phyloP scores from a whole-genome alignment of 2,113 vertebrate species.

The Chitala chitala region DNA sequence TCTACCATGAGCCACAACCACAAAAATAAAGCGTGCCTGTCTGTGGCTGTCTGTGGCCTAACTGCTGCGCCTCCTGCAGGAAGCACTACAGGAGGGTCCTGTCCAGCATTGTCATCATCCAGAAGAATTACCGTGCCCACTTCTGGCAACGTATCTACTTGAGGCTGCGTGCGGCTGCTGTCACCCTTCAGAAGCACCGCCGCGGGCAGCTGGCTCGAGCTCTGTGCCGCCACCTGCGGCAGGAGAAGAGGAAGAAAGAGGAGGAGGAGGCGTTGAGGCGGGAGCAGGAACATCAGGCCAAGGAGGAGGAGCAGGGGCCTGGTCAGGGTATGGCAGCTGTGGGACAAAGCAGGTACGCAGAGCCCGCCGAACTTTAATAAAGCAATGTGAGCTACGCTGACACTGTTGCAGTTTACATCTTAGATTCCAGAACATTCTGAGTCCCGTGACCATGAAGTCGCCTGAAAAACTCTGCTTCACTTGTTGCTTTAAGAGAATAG shows the following conservation, averaged over 20 bases:
- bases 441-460: too few relatives aligned
- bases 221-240: conserved; percentile 58
- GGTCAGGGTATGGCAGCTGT: conserved; percentile 28
- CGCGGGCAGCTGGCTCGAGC: conserved; percentile 73
- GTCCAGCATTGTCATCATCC: conserved; percentile 66
- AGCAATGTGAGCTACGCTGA: too few relatives aligned
- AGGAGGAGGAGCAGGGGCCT: conserved; percentile 32
- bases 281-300: conserved; percentile 30
- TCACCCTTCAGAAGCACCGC: conserved; percentile 76
- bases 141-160: conserved; percentile 61
- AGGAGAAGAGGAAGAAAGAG: conserved; percentile 33
- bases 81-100: conserved; percentile 73
- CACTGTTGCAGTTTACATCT: too few relatives aligned
- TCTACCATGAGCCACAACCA: too few relatives aligned
- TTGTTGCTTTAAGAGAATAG: too few relatives aligned
- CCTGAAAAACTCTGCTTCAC: too few relatives aligned
- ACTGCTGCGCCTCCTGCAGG: conserved; percentile 46
- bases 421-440: too few relatives aligned
- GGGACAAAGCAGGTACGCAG: conserved; percentile 28
- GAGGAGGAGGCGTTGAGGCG: conserved; percentile 42
- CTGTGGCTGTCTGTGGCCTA: not conserved
- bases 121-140: conserved; percentile 75
- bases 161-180: conserved; percentile 55
- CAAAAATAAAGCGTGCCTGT: conserved; percentile 22
- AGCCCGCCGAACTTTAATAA: not conserved